phyloP scores from a whole-genome alignment of 1,140 invertebrate genomes.

The Caenorhabditis inopinata region DNA sequence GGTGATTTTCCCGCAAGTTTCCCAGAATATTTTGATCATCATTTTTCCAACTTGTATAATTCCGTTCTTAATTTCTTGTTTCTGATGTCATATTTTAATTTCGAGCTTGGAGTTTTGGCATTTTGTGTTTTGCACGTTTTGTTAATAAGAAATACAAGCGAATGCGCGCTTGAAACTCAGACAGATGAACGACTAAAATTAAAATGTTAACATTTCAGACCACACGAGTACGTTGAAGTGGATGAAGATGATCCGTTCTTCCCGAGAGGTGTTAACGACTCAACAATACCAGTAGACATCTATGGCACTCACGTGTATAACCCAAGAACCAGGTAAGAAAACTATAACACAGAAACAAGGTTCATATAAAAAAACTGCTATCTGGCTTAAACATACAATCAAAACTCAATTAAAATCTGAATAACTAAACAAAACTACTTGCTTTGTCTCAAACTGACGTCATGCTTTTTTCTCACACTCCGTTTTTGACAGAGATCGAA shows the following conservation, averaged over 20 bases:
- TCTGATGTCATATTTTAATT: background rate
- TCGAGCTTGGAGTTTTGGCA: background rate
- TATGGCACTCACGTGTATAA: slow-evolving; percentile 59
- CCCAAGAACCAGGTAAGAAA: slow-evolving; percentile 50
- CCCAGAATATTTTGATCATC: background rate
- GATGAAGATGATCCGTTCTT: slow-evolving; percentile 60
- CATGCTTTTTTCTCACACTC: too few relatives aligned
- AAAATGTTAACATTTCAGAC: slow-evolving; percentile 45
- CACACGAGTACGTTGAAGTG: slow-evolving; percentile 54
- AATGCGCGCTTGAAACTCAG: background rate
- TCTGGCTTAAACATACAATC: too few relatives aligned
- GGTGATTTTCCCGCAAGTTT: background rate
- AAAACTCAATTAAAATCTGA: too few relatives aligned
- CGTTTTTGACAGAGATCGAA: slow-evolving; percentile 42
- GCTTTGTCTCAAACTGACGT: too few relatives aligned
- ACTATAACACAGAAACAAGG: too few relatives aligned
- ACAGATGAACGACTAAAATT: background rate
- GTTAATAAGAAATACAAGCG: background rate
- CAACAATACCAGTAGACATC: slow-evolving; percentile 54
- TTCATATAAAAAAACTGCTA: too few relatives aligned
- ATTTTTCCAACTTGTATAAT: too few relatives aligned
- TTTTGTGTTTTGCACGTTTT: slow-evolving; percentile 22
- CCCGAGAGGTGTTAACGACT: slow-evolving; percentile 48
- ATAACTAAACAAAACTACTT: too few relatives aligned
- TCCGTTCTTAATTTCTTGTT: background rate